These are phyloP conservation scores for Oreochromis aureus DNA, from an alignment of 2,113 vertebrate genomes.

Conservation along the genomic window DNA sequence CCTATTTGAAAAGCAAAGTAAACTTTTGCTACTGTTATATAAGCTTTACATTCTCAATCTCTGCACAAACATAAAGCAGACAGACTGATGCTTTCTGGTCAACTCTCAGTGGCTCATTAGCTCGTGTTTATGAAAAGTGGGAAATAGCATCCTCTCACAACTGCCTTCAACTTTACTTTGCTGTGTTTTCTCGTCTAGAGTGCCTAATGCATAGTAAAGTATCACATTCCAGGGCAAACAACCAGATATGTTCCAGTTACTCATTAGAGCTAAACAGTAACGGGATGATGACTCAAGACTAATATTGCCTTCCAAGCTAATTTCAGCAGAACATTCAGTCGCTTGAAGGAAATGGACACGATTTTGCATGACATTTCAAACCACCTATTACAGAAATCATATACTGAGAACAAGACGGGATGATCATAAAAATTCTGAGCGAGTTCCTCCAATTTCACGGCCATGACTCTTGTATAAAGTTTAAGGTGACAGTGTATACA, in stretches of 20 bases:
- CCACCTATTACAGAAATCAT: not conserved
- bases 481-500: constrained; percentile 52
- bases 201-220: constrained; percentile 29
- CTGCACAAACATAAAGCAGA: not conserved
- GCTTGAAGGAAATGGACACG: constrained; percentile 2
- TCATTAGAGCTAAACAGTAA: constrained; percentile 48
- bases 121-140: constrained; percentile 26
- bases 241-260: constrained; percentile 46
- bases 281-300: constrained; percentile 21
- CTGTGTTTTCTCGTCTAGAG: not conserved
- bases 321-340: not conserved
- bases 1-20: not conserved
- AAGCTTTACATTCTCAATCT: not conserved
- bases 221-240: constrained; percentile 41
- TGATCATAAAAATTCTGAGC: constrained; percentile 11
- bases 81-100: not conserved
- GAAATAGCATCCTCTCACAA: constrained; percentile 11
- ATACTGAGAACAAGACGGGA: not conserved
- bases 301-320: constrained; percentile 20
- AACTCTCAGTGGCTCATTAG: constrained; percentile 41
- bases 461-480: constrained; percentile 55
- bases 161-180: not conserved
- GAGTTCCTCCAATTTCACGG: constrained; percentile 49
- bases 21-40: not conserved
- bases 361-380: not conserved